Base-by-base conservation (phyloP, 2,113 vertebrate genomes). In the Dermatemys mawii region DNA sequence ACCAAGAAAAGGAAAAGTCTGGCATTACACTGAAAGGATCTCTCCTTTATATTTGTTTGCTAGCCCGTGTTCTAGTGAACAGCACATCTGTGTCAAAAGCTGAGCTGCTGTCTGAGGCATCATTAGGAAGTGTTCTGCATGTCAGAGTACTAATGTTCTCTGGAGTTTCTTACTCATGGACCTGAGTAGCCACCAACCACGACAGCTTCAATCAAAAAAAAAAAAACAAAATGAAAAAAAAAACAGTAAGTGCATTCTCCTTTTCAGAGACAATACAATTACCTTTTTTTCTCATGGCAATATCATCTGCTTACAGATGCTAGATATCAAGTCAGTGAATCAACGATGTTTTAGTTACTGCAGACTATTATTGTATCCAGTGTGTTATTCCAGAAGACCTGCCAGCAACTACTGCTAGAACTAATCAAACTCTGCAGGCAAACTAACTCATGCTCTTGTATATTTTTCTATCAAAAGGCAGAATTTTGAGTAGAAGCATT, bases 1-100 rank as follows among this genome's bases (percentile, higher is more conserved):
- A 84, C 78, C 9, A 92, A 82, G 19, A 80, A 93, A 89, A 84
- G 5, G 44, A 90, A 93, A 90, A 63, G 3, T 22, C 70, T 0
- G 0, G 7, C 41, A 24, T 83, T 84, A 73, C 46, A 63, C 11
- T 1, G 1, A 11, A 0, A 0, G 13, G 3, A 6, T 12, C 19
- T 81, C 3, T 38, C 83, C 38, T 67, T 83, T 50, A 2, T 55
- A 8, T 50, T 32, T n/a, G 21, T 46, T 48, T 78, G 13, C 54
- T 81, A 87, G 8, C 21, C 75, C 16, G 5, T 53, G 2, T 60
- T 82, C 88, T 78, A 83, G 54, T 48, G 83, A 84, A 27, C 27
- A 67, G 51, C 92, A 81, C 35, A 46, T 75, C 26, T 54, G n/a
- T 70, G 8, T 22, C 35, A 63, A 32, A 89, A 32, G 16, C 35